Evolutionary conservation across 2,888 invertebrate genomes (phyloP), one percentile per base, ranked within the genome.

Genomic region (Pterostichus madidus): DNA sequence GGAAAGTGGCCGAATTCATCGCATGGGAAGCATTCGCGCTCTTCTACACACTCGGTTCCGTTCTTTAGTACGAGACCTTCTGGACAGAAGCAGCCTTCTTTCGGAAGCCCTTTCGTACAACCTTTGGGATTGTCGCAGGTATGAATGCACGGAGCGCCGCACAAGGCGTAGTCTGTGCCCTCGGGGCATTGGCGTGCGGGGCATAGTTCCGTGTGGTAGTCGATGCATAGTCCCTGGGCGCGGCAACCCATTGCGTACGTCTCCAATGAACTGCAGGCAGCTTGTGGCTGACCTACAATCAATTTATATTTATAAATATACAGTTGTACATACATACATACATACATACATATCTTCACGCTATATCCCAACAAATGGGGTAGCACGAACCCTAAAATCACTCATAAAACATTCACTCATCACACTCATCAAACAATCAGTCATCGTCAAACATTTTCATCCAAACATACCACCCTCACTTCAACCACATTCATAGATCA

Each of bases 41-140:
- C 92, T 8, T 92, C 91, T 0, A 97, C 93, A 87, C 97, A 98
- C 77, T 17, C 15, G 83, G 49, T 68, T 31, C 71, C 52, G 17
- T 79, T 83, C 44, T 79, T 83, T 53, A 85, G 15, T 8, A 86
- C 83, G 0, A 71, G 15, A 83, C 94, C 95, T 75, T 92, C 90
- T 0, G 96, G 95, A 90, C 98, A 98, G 92, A 95, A 96, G 89
- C 98, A 98, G 0, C 97, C 97, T 87, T 97, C 97, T 0, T 92
- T 91, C 0, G 89, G 87, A n/a, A 86, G 84, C 39, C 85, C 84
- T 32, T 84, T 79, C 0, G 8, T 53, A 68, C 88, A 88, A 68
- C 32, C 86, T 83, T 88, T 88, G 2, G 87, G 85, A 85, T 92
- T 93, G 6, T 94, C 94, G 86, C 96, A 96, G 0, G 94, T 94